Percentiles rank a stretch among this genome's conserved stretches.
Conservation (phyloP, 1,140 invertebrate genomes). For the Magallana gigas region DNA sequence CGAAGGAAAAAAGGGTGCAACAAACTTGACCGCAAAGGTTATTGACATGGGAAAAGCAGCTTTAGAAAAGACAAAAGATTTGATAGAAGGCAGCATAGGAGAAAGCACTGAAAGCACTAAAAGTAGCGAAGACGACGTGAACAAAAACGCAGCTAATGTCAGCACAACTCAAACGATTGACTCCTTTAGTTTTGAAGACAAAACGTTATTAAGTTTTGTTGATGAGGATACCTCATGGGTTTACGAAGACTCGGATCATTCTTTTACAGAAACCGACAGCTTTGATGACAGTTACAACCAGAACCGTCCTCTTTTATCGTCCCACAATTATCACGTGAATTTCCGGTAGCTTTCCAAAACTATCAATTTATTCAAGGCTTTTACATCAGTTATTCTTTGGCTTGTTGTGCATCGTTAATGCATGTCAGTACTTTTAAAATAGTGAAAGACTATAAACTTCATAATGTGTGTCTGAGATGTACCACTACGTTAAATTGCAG, state of each 20-base stretch:
- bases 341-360: neutral
- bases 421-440: no score
- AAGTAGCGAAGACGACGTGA: neutral
- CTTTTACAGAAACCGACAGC: neutral
- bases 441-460: no score
- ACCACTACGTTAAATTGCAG: no score
- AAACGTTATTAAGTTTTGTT: neutral
- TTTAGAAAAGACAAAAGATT: conserved; percentile 7
- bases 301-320: neutral
- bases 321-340: neutral
- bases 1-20: neutral
- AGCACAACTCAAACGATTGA: neutral
- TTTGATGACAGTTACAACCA: neutral
- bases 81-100: neutral
- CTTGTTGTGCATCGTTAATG: no score
- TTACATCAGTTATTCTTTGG: no score
- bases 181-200: neutral
- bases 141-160: neutral
- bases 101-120: neutral
- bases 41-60: neutral
- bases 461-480: no score
- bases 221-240: no score
- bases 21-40: neutral
- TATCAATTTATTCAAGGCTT: no score
- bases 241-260: neutral